Percentiles rank a stretch among this genome's conserved stretches.
phyloP scores from a whole-genome alignment of 2,113 vertebrate species.

The Phyllostomus discolor region DNA sequence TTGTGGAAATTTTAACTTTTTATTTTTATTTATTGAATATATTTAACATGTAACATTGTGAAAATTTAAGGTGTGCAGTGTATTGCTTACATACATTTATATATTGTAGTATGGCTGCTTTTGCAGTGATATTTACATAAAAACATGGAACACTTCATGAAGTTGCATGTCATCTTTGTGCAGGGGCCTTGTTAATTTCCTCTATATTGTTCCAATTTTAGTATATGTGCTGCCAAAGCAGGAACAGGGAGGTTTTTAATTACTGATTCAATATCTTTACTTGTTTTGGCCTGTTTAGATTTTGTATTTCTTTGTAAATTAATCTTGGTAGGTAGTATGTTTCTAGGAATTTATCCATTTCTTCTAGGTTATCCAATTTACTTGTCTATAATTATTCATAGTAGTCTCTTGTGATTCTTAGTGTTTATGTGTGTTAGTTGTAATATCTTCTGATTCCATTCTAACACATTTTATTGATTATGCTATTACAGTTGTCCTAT shows the following conservation, averaged over 20 bases:
- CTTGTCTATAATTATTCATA: neutral
- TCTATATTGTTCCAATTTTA: neutral
- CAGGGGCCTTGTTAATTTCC: neutral
- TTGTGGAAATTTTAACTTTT: neutral
- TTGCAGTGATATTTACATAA: neutral
- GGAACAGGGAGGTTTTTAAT: neutral
- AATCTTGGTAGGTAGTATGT: neutral
- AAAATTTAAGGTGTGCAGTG: neutral
- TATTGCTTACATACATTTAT: neutral
- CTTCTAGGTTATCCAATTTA: neutral
- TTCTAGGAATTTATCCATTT: neutral
- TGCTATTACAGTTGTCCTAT: too few species aligned
- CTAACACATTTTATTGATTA: too few species aligned
- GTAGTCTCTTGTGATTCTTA: neutral
- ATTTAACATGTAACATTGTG: neutral
- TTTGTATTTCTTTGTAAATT: neutral
- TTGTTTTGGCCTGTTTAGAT: neutral
- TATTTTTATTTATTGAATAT: neutral
- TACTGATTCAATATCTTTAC: neutral
- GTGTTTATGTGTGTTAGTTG: neutral
- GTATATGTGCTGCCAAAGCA: neutral
- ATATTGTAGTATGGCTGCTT: neutral
- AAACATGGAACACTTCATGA: neutral
- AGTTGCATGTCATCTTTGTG: neutral
- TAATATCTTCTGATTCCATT: neutral